A percentile compares a stretch with the other conserved stretches of the same genome.
These are phyloP conservation scores for Tonatia bakeri DNA, from an alignment of 2,113 vertebrate genomes.

Conservation along the genomic window DNA sequence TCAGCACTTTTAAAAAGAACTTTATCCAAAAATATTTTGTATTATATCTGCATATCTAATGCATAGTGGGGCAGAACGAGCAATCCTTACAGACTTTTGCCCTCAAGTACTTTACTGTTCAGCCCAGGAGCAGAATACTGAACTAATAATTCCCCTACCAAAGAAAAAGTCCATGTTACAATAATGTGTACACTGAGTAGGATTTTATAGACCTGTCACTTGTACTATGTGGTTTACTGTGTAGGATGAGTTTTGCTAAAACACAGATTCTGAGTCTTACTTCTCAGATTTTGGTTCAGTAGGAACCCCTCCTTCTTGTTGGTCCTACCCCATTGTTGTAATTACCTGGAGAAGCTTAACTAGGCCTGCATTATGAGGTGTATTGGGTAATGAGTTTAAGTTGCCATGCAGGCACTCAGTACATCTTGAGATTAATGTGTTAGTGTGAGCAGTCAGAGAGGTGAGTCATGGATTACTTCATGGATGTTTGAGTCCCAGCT, in stretches of 20 bases:
- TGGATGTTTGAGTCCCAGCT: background rate
- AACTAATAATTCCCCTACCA: background rate
- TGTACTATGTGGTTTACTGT: background rate
- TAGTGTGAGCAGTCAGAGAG: background rate
- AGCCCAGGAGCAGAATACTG: background rate
- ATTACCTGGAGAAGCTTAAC: too few relatives aligned
- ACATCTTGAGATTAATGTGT: background rate
- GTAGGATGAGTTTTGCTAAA: background rate
- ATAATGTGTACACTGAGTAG: rapidly evolving
- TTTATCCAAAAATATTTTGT: background rate
- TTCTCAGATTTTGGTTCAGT: background rate
- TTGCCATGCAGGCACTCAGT: background rate
- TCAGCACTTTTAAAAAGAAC: background rate
- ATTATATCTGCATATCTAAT: background rate
- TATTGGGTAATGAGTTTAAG: background rate
- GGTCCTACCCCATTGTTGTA: background rate
- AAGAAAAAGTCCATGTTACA: background rate
- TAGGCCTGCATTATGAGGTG: background rate
- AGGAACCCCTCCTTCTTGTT: background rate
- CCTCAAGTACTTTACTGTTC: background rate
- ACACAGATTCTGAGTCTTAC: background rate
- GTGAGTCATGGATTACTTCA: background rate
- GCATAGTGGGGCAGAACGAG: background rate
- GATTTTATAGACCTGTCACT: background rate
- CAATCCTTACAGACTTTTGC: background rate